phyloP scores from a whole-genome alignment of 1,140 invertebrate genomes.

The Atta colombica region DNA sequence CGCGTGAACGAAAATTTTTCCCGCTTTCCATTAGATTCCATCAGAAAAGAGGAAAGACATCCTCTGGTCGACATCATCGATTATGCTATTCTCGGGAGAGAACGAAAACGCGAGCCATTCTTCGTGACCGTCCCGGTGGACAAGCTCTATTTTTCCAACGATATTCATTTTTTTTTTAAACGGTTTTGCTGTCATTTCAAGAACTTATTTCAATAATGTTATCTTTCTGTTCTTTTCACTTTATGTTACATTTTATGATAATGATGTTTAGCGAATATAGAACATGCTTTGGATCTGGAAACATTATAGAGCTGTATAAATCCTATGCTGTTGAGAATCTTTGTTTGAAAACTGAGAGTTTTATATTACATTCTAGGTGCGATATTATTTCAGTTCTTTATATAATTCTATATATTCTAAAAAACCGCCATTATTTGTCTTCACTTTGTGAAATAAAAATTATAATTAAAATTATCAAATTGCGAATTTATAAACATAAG shows the following conservation, averaged over 20 bases:
- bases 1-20: conserved; percentile 1
- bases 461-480: neutral
- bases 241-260: conserved; percentile 9
- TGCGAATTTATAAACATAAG: neutral
- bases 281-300: neutral
- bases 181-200: conserved; percentile 27
- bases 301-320: conserved; percentile 1
- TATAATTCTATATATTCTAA: neutral
- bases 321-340: neutral
- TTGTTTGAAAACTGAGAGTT: conserved; percentile 2
- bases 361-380: neutral
- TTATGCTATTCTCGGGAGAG: conserved; percentile 28
- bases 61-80: conserved; percentile 3
- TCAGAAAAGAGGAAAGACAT: neutral
- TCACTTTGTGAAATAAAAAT: neutral
- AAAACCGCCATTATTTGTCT: neutral
- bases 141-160: conserved; percentile 26
- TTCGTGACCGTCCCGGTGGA: conserved; percentile 13
- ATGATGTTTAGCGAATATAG: neutral
- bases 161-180: conserved; percentile 30
- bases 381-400: neutral
- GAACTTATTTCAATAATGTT: conserved; percentile 9
- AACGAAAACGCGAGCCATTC: conserved; percentile 2
- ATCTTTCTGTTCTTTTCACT: neutral
- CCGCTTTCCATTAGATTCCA: neutral